Conservation (phyloP, 2,888 invertebrate genomes). For the Yponomeuta evonymella region DNA sequence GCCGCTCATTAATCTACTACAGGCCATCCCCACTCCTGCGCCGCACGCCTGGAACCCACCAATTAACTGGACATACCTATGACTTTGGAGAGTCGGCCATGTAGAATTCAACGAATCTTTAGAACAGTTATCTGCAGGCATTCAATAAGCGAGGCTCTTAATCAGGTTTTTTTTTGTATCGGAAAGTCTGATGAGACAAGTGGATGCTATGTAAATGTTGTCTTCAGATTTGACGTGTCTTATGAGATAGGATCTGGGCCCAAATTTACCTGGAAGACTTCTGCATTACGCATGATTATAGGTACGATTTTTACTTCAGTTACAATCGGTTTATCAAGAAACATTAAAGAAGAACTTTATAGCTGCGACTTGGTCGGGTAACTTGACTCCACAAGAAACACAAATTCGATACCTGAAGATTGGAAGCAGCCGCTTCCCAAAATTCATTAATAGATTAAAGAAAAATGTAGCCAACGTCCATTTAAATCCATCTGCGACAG, state of each 20-base stretch:
- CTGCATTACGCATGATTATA: neutral
- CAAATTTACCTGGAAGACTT: neutral
- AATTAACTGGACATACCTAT: constrained; percentile 63
- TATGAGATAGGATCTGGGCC: neutral
- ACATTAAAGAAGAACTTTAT: neutral
- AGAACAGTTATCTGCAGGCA: constrained; percentile 35
- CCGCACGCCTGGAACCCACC: constrained; percentile 47
- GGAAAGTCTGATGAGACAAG: neutral
- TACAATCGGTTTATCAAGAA: neutral
- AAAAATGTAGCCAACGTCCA: neutral
- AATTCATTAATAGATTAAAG: neutral
- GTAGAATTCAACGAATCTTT: constrained; percentile 48
- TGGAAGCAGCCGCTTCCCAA: neutral
- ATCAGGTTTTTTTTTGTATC: constrained; percentile 5
- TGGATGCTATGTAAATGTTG: neutral
- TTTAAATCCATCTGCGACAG: constrained; percentile 24
- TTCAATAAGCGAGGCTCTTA: constrained; percentile 1
- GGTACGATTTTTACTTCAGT: neutral
- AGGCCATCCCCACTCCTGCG: constrained; percentile 41
- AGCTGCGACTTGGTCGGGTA: neutral
- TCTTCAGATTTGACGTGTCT: neutral
- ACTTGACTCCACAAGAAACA: neutral
- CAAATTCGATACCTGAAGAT: neutral
- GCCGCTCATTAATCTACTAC: constrained; percentile 75
- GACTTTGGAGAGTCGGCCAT: neutral